Conservation (phyloP, 2,797 vertebrate genomes). For the Chloroceryle inda region DNA sequence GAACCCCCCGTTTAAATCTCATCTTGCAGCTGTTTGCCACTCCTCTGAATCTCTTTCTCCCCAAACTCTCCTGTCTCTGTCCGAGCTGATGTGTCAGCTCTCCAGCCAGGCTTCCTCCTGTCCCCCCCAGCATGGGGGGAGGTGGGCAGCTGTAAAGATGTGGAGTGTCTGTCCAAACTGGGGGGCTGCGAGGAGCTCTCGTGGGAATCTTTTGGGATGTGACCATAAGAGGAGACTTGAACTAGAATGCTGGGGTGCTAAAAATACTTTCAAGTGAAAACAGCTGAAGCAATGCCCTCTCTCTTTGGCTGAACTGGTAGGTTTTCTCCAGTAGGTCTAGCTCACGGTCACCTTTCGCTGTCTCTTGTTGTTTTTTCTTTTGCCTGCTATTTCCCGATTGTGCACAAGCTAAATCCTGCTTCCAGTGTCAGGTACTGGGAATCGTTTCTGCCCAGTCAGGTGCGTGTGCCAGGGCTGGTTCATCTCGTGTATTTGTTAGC, state of each 20-base stretch:
- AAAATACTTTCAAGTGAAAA: neutral
- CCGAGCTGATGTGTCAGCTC: fast-evolving
- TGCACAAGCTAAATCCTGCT: neutral
- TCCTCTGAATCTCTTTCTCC: neutral
- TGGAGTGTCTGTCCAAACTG: neutral
- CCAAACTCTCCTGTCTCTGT: neutral
- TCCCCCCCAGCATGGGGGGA: fast-evolving
- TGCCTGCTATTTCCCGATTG: neutral
- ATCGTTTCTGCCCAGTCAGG: neutral
- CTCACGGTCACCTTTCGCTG: neutral
- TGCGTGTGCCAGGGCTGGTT: neutral
- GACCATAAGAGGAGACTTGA: neutral
- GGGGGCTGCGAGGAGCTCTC: neutral
- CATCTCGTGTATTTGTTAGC: too few species aligned
- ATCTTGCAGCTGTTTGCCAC: neutral
- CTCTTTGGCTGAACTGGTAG: neutral
- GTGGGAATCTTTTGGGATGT: neutral
- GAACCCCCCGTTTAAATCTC: fast-evolving
- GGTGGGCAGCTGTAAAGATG: too few species aligned
- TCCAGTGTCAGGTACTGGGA: neutral
- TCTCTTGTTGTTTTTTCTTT: neutral
- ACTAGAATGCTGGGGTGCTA: neutral
- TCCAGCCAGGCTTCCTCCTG: neutral
- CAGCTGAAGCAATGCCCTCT: neutral
- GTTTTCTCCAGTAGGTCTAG: neutral